A percentile compares a stretch with the other conserved stretches of the same genome.
phyloP scores from a whole-genome alignment of 2,113 vertebrate species.

The Malurus elegans region DNA sequence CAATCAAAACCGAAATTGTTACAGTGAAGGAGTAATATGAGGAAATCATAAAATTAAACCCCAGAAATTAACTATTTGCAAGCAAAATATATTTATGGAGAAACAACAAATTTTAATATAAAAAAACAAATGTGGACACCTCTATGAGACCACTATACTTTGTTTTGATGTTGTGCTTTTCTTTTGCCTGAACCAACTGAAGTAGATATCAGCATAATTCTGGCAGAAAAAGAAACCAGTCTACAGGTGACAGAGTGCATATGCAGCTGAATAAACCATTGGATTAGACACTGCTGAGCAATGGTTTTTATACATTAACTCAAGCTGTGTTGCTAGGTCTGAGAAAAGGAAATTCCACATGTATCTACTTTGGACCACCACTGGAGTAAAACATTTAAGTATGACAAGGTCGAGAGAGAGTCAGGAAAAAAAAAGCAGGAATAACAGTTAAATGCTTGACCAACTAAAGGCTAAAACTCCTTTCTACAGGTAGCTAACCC shows the following conservation, averaged over 20 bases:
- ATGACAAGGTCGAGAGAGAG: conserved; percentile 63
- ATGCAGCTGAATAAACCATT: conserved; percentile 53
- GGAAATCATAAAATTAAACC: background rate
- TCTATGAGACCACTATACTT: background rate
- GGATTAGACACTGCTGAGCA: conserved; percentile 10
- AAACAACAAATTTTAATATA: background rate
- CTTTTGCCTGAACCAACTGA: background rate
- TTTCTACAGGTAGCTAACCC: background rate
- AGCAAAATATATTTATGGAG: background rate
- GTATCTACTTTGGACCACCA: conserved; percentile 38
- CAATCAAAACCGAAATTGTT: background rate
- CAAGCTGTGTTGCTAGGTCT: conserved; percentile 46
- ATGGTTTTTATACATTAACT: conserved; percentile 15
- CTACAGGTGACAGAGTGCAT: background rate
- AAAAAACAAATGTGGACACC: background rate
- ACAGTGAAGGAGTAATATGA: background rate
- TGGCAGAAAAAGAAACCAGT: background rate
- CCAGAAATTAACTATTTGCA: background rate
- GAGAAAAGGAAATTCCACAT: conserved; percentile 61
- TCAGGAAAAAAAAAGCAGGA: conserved; percentile 42
- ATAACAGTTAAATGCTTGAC: background rate
- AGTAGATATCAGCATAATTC: background rate
- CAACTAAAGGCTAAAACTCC: background rate
- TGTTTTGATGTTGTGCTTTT: background rate
- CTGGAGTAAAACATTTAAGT: conserved; percentile 49